phyloP scores from a whole-genome alignment of 2,888 invertebrate species.

The Taphrorychus bicolor region DNA sequence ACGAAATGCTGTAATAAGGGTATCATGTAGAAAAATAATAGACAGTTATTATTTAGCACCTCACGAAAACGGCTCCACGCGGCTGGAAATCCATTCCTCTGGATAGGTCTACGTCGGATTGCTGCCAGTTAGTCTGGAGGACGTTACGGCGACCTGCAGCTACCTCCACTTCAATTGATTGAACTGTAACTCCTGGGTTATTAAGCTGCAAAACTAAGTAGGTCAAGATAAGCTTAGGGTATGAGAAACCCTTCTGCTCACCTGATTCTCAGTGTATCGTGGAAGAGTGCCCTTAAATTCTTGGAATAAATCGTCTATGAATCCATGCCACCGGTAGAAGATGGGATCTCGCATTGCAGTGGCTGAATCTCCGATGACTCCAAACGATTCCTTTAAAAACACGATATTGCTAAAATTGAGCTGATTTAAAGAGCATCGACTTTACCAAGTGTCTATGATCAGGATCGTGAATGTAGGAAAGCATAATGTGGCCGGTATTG shows the following conservation, averaged over 20 bases:
- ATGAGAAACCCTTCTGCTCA: background rate
- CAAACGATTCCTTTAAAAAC: conserved; percentile 77
- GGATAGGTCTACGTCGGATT: conserved; percentile 77
- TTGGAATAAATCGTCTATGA: conserved; percentile 79
- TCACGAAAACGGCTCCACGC: conserved; percentile 68
- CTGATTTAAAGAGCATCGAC: background rate
- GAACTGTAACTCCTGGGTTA: conserved; percentile 69
- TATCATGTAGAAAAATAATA: background rate
- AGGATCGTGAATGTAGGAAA: conserved; percentile 81
- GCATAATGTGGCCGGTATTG: conserved; percentile 81
- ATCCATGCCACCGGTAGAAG: conserved; percentile 87
- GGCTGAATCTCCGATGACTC: conserved; percentile 83
- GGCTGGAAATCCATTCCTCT: conserved; percentile 85
- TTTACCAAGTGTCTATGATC: conserved; percentile 70
- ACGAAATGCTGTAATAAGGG: no score
- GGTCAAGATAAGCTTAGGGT: background rate
- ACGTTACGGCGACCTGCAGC: conserved; percentile 58
- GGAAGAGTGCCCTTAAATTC: conserved; percentile 75
- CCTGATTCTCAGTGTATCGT: conserved; percentile 68
- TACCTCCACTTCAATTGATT: conserved; percentile 64
- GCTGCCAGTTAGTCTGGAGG: conserved; percentile 75
- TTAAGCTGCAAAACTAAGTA: conserved; percentile 66
- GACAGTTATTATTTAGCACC: conserved; percentile 2
- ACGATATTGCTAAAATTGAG: no score
- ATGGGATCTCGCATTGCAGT: conserved; percentile 88